Conservation (phyloP, 2,113 vertebrate genomes). For the Sebastes fasciatus region DNA sequence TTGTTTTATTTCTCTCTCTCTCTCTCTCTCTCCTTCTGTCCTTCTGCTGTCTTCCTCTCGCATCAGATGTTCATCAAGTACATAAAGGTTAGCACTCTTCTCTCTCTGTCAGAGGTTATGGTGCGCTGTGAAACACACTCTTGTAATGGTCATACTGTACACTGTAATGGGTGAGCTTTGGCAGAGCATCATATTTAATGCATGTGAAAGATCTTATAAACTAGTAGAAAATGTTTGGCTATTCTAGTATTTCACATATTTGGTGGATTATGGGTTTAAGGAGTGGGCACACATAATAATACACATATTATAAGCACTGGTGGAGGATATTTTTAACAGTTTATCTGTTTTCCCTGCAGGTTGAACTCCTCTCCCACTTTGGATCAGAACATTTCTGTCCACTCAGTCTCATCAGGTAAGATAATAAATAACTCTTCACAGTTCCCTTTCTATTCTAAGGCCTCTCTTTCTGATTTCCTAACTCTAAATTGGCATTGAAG, state of each 20-base stretch:
- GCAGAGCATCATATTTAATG: conserved; percentile 72
- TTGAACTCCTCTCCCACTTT: conserved; percentile 97
- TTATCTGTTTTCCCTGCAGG: conserved; percentile 81
- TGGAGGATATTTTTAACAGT: neutral
- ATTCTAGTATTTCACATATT: neutral
- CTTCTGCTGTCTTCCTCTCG: conserved; percentile 87
- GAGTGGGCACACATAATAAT: conserved; percentile 7
- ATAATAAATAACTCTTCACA: neutral
- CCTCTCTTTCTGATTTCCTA: neutral
- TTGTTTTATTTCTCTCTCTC: conserved; percentile 83
- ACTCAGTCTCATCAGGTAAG: conserved; percentile 97
- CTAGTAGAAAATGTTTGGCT: conserved; percentile 12
- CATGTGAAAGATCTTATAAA: conserved; percentile 78
- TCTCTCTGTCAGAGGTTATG: conserved; percentile 84
- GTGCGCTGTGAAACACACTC: conserved; percentile 57
- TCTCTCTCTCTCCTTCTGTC: conserved; percentile 84
- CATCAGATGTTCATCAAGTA: conserved; percentile 99
- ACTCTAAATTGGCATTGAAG: neutral
- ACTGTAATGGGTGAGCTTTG: conserved; percentile 69
- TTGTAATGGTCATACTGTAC: conserved; percentile 1
- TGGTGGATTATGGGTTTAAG: conserved; percentile 38
- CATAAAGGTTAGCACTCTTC: conserved; percentile 98
- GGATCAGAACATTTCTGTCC: conserved; percentile 99
- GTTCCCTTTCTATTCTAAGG: neutral
- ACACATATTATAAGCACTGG: neutral